A percentile compares a stretch with the other conserved stretches of the same genome.
phyloP scores from a whole-genome alignment of 2,113 vertebrate species.

The Kryptolebias marmoratus region DNA sequence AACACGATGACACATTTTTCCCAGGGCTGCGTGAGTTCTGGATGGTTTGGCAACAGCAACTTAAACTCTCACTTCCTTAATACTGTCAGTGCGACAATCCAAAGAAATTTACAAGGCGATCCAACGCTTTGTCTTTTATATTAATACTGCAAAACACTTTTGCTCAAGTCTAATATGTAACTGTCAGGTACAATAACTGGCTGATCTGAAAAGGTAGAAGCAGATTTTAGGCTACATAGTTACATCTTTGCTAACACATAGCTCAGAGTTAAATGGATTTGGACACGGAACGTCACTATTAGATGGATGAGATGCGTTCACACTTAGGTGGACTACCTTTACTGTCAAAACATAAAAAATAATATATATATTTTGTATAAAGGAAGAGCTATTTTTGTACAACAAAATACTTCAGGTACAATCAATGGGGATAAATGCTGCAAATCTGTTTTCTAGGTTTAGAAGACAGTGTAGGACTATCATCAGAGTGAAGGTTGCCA shows the following conservation, averaged over 20 bases:
- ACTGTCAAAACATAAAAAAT: constrained; percentile 60
- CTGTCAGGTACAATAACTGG: background rate
- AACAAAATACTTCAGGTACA: constrained; percentile 72
- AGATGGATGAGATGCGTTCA: constrained; percentile 35
- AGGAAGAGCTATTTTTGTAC: constrained; percentile 67
- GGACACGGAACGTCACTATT: constrained; percentile 40
- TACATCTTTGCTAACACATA: constrained; percentile 20
- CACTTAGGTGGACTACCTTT: constrained; percentile 47
- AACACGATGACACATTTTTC: too few species aligned
- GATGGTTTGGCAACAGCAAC: too few species aligned
- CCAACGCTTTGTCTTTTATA: too few species aligned
- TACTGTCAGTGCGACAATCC: too few species aligned
- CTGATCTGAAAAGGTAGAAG: background rate
- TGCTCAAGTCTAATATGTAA: background rate
- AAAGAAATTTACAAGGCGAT: too few species aligned
- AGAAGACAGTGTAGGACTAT: constrained; percentile 9
- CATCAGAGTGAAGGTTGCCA: background rate
- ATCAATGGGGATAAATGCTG: constrained; percentile 55
- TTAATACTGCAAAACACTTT: background rate
- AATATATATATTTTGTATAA: constrained; percentile 68
- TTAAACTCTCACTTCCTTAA: too few species aligned
- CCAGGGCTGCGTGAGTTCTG: too few species aligned
- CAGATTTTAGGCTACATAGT: constrained; percentile 16
- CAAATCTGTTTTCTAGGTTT: constrained; percentile 42
- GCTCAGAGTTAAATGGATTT: constrained; percentile 26